A percentile compares a stretch with the other conserved stretches of the same genome.
Evolutionary conservation across 2,888 invertebrate species (phyloP).

Genomic region (Conomelus anceps): DNA sequence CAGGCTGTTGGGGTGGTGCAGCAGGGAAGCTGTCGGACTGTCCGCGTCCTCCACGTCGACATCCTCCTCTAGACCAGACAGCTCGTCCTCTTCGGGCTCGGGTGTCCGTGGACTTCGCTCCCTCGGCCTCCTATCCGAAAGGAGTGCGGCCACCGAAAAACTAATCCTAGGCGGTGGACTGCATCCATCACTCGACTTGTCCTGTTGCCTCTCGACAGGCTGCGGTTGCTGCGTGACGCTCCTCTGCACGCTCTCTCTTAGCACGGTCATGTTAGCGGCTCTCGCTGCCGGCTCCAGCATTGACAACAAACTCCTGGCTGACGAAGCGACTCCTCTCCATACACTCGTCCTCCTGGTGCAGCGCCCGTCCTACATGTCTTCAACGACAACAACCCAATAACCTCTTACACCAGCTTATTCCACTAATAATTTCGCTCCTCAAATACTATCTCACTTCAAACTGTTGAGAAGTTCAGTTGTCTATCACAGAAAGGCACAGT

Average conservation of each 20-base stretch:
- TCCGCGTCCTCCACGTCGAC: conserved; percentile 44
- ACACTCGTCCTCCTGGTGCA: not conserved
- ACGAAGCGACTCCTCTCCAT: not conserved
- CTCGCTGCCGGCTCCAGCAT: conserved; percentile 34
- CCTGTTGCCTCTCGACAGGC: conserved; percentile 21
- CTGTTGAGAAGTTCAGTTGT: not conserved
- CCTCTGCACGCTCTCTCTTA: conserved; percentile 30
- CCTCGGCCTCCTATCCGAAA: conserved; percentile 69
- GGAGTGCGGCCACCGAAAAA: conserved; percentile 81
- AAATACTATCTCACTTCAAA: not conserved
- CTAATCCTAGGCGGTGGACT: conserved; percentile 42
- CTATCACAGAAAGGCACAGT: not conserved
- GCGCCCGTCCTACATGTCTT: not conserved
- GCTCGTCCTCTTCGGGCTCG: conserved; percentile 24
- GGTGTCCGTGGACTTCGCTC: conserved; percentile 22
- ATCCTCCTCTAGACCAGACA: conserved; percentile 50
- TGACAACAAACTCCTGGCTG: conserved; percentile 24
- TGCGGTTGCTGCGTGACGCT: conserved; percentile 24
- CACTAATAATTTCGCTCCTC: not conserved
- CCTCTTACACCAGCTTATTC: not conserved
- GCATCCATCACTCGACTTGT: conserved; percentile 16
- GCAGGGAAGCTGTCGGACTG: conserved; percentile 39
- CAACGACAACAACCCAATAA: not conserved
- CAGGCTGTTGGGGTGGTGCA: conserved; percentile 44
- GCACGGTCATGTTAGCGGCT: conserved; percentile 34